Evolutionary conservation across 2,113 vertebrate genomes (phyloP), one percentile per base, ranked within the genome.

Genomic region (Ptilorrhoa leucosticta): DNA sequence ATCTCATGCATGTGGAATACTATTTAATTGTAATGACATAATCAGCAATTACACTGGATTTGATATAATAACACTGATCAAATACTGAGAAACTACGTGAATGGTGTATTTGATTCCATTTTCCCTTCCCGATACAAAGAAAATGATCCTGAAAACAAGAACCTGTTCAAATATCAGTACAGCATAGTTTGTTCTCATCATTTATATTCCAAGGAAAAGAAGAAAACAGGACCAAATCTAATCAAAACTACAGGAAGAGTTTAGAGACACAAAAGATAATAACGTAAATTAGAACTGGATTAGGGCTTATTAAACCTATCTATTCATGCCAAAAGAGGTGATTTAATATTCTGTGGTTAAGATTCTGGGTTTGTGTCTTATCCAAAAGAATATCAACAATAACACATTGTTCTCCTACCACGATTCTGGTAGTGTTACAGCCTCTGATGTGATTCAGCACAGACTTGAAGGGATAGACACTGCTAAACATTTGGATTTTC

Each of bases 281-380:
- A 6, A 96, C 23, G 40, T 64, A 96, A 97, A 96, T 93, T 82
- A 91, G 88, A 93, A 88, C 33, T 83, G 90, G 83, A 96, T 95
- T 95, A 93, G 81, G 64, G 86, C 90, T 94, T 78, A 92, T 68
- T 80, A 95, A 97, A 77, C 83, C 94, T 94, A 96, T 92, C 95
- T 93, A 53, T 72, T 79, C 81, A 50, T 94, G 89, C 83, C 93
- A 92, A 92, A 96, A 90, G 94, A 82, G 90, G 89, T 96, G 93
- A 95, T 95, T 93, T 88, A 94, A 95, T 90, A 95, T 88, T 90
- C 79, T 83, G 93, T 76, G 94, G 94, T 87, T 96, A 75, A 86
- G 88, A 92, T 73, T 84, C 81, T 84, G 91, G 83, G n/a, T 87
- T 95, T 86, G 88, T 58, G 51, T 65, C 81, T 90, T 89, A 92